These are phyloP conservation scores for Gobius niger DNA, from an alignment of 2,113 vertebrate species.

Conservation along the genomic window DNA sequence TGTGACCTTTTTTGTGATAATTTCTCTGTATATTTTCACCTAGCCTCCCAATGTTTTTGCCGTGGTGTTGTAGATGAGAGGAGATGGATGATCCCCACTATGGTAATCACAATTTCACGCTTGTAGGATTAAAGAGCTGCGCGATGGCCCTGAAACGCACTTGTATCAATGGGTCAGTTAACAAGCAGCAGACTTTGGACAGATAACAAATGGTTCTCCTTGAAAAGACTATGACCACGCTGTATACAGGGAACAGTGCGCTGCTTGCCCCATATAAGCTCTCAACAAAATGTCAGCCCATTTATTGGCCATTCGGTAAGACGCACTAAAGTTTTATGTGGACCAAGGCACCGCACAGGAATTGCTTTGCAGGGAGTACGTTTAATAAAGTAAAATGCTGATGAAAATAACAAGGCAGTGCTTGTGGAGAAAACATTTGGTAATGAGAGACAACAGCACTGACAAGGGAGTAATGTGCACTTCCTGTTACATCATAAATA, in stretches of 20 bases:
- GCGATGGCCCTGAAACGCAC: slow-evolving; percentile 43
- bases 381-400: slow-evolving; percentile 58
- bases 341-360: slow-evolving; percentile 26
- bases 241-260: slow-evolving; percentile 40
- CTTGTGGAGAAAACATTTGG: slow-evolving; percentile 64
- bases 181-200: slow-evolving; percentile 59
- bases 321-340: slow-evolving; percentile 38
- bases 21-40: neutral
- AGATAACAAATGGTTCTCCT: slow-evolving; percentile 57
- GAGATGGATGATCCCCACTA: slow-evolving; percentile 60
- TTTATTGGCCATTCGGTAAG: slow-evolving; percentile 43
- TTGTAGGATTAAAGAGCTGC: slow-evolving; percentile 46
- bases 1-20: neutral
- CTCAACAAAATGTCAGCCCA: slow-evolving; percentile 33
- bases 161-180: slow-evolving; percentile 63
- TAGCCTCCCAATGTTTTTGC: neutral
- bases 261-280: slow-evolving; percentile 10
- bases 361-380: slow-evolving; percentile 20
- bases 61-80: slow-evolving; percentile 15
- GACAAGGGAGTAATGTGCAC: slow-evolving; percentile 41
- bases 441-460: slow-evolving; percentile 46
- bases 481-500: slow-evolving; percentile 61
- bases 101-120: slow-evolving; percentile 61
- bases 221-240: slow-evolving; percentile 37
- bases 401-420: slow-evolving; percentile 53